Evolutionary conservation across 2,113 vertebrate genomes (phyloP).

Genomic region (Spea multiplicata): DNA sequence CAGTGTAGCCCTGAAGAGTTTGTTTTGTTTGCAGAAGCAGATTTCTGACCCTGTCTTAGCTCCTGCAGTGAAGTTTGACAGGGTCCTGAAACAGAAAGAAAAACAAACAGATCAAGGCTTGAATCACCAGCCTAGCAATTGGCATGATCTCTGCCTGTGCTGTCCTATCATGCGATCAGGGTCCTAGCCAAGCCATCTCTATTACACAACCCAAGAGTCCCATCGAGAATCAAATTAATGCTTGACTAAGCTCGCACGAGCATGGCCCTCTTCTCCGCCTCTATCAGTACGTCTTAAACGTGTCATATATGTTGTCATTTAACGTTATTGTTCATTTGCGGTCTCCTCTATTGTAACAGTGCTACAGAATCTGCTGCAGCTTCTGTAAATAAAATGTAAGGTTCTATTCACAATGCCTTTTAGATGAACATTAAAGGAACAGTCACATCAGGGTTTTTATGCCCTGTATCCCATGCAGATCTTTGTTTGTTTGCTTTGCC

Average conservation of each 20-base stretch:
- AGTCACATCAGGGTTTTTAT: too few relatives aligned
- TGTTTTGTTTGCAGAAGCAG: conserved; percentile 34
- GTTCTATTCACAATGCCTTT: too few relatives aligned
- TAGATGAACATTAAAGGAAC: too few relatives aligned
- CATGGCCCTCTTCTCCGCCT: too few relatives aligned
- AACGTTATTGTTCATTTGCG: neutral
- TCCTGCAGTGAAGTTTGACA: conserved; percentile 41
- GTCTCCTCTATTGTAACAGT: too few relatives aligned
- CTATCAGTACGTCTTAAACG: too few relatives aligned
- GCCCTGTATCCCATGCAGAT: too few relatives aligned
- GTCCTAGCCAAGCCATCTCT: conserved; percentile 16
- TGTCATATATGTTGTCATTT: too few relatives aligned
- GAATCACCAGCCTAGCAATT: conserved; percentile 43
- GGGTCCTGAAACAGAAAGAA: conserved; percentile 43
- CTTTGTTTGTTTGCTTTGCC: too few relatives aligned
- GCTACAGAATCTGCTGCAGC: too few relatives aligned
- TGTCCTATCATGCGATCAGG: conserved; percentile 36
- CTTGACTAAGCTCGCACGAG: too few relatives aligned
- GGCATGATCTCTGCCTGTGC: conserved; percentile 15
- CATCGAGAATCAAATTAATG: neutral
- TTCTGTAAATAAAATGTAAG: too few relatives aligned
- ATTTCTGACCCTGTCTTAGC: conserved; percentile 41
- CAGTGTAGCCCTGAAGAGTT: conserved; percentile 23
- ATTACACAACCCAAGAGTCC: conserved; percentile 12
- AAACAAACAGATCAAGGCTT: conserved; percentile 41